Evolutionary conservation across 2,113 vertebrate genomes (phyloP).

Genomic region (Bufo bufo): DNA sequence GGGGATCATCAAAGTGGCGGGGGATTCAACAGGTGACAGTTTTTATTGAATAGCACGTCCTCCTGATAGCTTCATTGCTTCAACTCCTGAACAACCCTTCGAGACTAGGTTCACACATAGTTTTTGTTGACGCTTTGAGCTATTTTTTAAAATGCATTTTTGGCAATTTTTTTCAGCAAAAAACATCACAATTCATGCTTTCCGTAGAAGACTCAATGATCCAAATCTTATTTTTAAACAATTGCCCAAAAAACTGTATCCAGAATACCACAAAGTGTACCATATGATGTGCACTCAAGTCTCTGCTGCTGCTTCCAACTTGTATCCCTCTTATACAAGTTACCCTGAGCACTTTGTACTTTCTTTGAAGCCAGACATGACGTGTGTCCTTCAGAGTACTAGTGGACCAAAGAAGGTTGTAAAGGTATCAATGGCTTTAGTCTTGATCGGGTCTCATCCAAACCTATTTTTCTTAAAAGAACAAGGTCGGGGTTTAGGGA

Average conservation of each 20-base stretch:
- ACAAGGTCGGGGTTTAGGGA: constrained; percentile 87
- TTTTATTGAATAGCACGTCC: too few species aligned
- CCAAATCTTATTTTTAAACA: constrained; percentile 93
- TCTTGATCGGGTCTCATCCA: constrained; percentile 92
- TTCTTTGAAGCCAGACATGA: constrained; percentile 92
- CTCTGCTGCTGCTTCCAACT: constrained; percentile 67
- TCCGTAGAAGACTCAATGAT: constrained; percentile 85
- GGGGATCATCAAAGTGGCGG: too few species aligned
- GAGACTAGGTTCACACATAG: too few species aligned
- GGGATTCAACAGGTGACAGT: too few species aligned
- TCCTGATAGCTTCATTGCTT: too few species aligned
- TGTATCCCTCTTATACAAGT: constrained; percentile 77
- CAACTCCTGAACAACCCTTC: too few species aligned
- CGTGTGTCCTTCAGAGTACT: constrained; percentile 87
- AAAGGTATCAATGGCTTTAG: constrained; percentile 90
- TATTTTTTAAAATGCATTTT: too few species aligned
- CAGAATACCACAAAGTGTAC: constrained; percentile 97
- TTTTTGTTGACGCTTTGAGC: too few species aligned
- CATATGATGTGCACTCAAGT: constrained; percentile 95
- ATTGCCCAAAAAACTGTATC: constrained; percentile 92
- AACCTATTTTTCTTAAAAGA: constrained; percentile 94
- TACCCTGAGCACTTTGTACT: constrained; percentile 93
- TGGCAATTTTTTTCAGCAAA: too few species aligned
- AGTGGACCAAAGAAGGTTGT: constrained; percentile 86
- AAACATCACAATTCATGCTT: constrained; percentile 79